Conservation (phyloP, 2,797 vertebrate genomes). For the Gambusia yucatana region DNA sequence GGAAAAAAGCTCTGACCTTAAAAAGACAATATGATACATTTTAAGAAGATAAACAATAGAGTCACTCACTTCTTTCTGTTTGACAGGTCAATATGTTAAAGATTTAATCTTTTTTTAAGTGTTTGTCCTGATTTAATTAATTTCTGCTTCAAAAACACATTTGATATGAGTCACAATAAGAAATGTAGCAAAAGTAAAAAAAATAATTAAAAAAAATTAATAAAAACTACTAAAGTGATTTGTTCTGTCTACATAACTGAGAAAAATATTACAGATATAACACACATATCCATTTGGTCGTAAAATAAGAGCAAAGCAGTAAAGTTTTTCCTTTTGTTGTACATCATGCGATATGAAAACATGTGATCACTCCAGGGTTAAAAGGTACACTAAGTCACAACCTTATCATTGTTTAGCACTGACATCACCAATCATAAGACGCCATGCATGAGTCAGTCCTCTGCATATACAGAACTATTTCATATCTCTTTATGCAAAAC, state of each 20-base stretch:
- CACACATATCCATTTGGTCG: not conserved
- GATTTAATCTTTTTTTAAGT: not conserved
- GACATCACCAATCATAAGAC: slow-evolving; percentile 49
- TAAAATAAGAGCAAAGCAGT: not conserved
- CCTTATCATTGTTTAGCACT: slow-evolving; percentile 22
- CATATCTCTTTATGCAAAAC: not conserved
- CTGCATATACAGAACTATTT: not conserved
- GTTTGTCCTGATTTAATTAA: not conserved
- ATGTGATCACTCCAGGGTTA: slow-evolving; percentile 19
- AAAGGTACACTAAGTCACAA: slow-evolving; percentile 21
- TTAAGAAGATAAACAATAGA: not conserved
- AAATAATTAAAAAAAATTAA: not conserved
- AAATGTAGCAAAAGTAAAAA: not conserved
- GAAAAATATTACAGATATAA: not conserved
- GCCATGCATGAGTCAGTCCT: not conserved
- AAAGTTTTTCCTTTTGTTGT: not conserved
- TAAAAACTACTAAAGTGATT: not conserved
- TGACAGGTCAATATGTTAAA: not conserved
- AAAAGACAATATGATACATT: not conserved
- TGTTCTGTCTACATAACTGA: not conserved
- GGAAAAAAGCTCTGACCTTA: not conserved
- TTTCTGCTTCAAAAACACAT: not conserved
- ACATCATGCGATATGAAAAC: slow-evolving; percentile 13
- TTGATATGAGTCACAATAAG: not conserved
- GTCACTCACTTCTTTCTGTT: not conserved